Evolutionary conservation across 2,113 vertebrate genomes (phyloP), one percentile per base, ranked within the genome.

Genomic region (Misgurnus mizolepis): DNA sequence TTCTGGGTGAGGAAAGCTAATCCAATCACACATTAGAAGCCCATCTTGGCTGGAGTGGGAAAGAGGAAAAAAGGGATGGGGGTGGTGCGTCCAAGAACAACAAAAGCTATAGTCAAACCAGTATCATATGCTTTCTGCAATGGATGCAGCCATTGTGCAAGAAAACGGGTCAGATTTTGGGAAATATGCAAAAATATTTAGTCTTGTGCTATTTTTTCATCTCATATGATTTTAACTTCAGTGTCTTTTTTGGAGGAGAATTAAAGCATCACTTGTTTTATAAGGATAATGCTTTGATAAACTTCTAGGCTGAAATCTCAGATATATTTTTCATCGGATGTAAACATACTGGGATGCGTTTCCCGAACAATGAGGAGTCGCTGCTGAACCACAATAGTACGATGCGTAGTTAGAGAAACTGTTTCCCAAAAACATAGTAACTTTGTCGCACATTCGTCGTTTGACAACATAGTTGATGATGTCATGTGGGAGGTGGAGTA

Each of bases 11-110:
- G 74, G 73, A 61, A 18, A 78, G 87, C 86, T 93, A 91, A 91
- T 93, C 88, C 88, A 86, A 88, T 91, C 87, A 87, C 88, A 89
- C 88, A 91, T 90, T 90, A 91, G 87, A 73, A 76, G 47, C 61
- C 49, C 67, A 85, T 88, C 88, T 88, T 86, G 86, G 80, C 84
- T 53, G 61, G 84, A 84, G 86, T 47, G 58, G 56, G 70, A 56
- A 53, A 65, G 66, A 55, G 82, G 78, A 75, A 55, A 6, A 5
- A 47, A 73, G 70, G 50, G 34, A 0, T 70, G 39, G 79, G 45
- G 76, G 75, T 79, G 27, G 27, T 34, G 27, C 27, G 27, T 34
- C 27, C 27, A 34, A 34, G 27, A 34, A 65, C 40, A 67, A 56
- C 65, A 58, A 69, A 77, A 83, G 75, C 62, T 12, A 67, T 41